Evolutionary conservation across 2,888 invertebrate genomes (phyloP), one percentile per base, ranked within the genome.

Genomic region (Hyles lineata): DNA sequence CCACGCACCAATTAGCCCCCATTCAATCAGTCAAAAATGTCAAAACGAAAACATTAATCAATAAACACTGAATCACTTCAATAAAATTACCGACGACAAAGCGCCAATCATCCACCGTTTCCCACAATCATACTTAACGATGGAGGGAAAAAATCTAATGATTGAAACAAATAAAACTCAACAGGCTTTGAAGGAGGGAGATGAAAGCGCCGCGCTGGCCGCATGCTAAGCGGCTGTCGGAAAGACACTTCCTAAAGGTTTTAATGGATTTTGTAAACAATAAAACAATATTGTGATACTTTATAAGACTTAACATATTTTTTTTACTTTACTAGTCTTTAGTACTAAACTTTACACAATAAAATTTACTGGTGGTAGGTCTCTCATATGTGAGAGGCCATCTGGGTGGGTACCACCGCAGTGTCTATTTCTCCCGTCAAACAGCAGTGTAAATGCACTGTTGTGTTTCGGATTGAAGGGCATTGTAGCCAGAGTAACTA

Each of bases 51-150:
- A 73, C 32, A 72, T 71, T 69, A 71, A 71, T 71, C 67, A 75
- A 74, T 73, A 72, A 63, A 72, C 23, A 87, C 85, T 87, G 87
- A 86, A 79, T n/a, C 52, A 59, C 79, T 84, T 86, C 88, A 89
- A 92, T 92, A 87, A 89, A 91, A 89, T 92, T 91, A 72, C 60
- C 43, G 70, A 78, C 77, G 75, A 75, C 76, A 75, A 77, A 77
- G 83, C 86, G 81, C 85, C 86, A 89, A 89, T 92, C 90, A 88
- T 87, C 86, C 77, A 80, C 81, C 79, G 82, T 74, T 74, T 93
- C 92, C 91, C 92, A 92, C 92, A 92, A 91, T 90, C 89, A 89
- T 89, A 85, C 83, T 87, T 88, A 89, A 88, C 85, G 84, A 87
- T 85, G 81, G 80, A 79, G 78, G 76, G 77, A 84, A 90, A 90